These are phyloP conservation scores for Crocuta crocuta DNA, from an alignment of 2,113 vertebrate genomes.

Conservation along the genomic window DNA sequence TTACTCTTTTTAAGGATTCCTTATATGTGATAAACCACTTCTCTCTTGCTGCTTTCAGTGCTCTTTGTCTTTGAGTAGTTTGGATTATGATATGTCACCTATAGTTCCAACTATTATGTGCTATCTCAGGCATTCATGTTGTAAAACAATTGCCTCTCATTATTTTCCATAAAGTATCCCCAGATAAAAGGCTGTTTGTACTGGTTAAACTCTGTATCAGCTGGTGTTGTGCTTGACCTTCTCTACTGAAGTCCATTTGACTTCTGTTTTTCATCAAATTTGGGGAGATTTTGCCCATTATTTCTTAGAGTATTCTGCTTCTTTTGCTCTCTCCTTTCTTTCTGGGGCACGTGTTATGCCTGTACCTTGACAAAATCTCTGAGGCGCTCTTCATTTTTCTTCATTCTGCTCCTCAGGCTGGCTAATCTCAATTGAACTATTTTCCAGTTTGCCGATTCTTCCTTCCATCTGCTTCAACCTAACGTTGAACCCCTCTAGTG, in stretches of 20 bases:
- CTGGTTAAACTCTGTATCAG: not conserved
- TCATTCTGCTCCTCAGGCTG: not conserved
- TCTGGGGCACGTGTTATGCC: not conserved
- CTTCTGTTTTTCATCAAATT: not conserved
- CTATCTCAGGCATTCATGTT: not conserved
- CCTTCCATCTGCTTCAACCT: not conserved
- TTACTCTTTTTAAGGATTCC: not conserved
- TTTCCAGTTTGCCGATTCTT: not conserved
- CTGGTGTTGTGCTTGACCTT: not conserved
- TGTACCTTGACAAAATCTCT: not conserved
- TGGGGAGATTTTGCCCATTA: not conserved
- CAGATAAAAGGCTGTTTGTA: not conserved
- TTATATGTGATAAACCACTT: not conserved
- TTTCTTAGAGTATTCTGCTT: not conserved
- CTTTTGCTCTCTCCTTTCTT: not conserved
- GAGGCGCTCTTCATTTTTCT: not conserved
- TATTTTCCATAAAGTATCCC: not conserved
- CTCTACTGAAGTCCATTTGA: not conserved
- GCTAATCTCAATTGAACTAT: not conserved
- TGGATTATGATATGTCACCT: not conserved
- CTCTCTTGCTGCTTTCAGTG: not conserved
- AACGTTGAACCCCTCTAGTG: not conserved
- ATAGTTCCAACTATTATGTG: not conserved
- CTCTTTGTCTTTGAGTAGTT: not conserved
- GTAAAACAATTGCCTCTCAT: not conserved